These are phyloP conservation scores for Porites divaricata DNA, from an alignment of 92 coral and sea anemone genomes.

Conservation along the genomic window DNA sequence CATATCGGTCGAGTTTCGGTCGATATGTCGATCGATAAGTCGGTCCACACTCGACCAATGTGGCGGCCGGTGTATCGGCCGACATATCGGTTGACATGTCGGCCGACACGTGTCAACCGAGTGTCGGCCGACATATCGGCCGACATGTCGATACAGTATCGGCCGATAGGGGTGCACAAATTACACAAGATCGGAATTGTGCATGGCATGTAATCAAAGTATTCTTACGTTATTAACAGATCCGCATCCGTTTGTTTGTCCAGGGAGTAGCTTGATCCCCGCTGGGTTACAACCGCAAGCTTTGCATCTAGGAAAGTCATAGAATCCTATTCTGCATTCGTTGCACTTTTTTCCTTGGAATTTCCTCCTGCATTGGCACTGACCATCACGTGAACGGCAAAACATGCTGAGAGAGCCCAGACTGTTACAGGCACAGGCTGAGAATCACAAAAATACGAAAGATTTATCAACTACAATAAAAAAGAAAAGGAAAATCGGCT, in stretches of 20 bases:
- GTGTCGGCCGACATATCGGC: too few species aligned
- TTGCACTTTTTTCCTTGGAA: slow-evolving; percentile 89
- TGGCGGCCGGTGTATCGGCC: too few species aligned
- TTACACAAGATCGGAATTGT: too few species aligned
- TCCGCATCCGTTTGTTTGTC: slow-evolving; percentile 62
- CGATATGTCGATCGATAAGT: too few species aligned
- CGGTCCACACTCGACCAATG: too few species aligned
- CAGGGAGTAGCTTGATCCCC: slow-evolving; percentile 80
- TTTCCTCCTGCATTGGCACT: slow-evolving; percentile 89
- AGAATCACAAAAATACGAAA: not conserved
- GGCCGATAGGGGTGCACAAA: too few species aligned
- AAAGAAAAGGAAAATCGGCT: too few species aligned
- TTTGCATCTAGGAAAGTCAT: slow-evolving; percentile 88
- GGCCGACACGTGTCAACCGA: too few species aligned
- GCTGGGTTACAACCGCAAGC: slow-evolving; percentile 91
- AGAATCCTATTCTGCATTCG: slow-evolving; percentile 89
- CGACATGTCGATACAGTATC: too few species aligned
- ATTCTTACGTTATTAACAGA: slow-evolving; percentile 53
- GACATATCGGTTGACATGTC: too few species aligned
- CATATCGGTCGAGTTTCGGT: too few species aligned
- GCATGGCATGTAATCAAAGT: not conserved
- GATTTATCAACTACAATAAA: too few species aligned
- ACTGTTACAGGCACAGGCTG: slow-evolving; percentile 86
- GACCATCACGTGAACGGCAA: slow-evolving; percentile 84
- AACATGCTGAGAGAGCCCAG: slow-evolving; percentile 91